phyloP scores from a whole-genome alignment of 2,888 invertebrate genomes.

The Erebia epiphron region DNA sequence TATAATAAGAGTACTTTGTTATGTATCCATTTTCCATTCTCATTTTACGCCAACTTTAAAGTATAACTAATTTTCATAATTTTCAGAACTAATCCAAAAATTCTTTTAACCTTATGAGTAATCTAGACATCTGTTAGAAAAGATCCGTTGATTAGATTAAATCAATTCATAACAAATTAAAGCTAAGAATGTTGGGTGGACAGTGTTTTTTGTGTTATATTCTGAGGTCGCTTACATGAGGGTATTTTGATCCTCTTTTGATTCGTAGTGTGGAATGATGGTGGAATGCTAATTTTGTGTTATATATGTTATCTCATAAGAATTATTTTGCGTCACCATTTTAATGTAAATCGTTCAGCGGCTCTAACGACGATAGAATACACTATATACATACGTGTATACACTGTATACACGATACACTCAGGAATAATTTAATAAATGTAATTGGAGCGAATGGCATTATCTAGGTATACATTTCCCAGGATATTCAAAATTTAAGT shows the following conservation, averaged over 20 bases:
- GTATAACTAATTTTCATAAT: background rate
- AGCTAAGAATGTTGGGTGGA: constrained; percentile 80
- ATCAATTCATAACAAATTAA: constrained; percentile 38
- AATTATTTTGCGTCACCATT: constrained; percentile 1
- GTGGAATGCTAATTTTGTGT: constrained; percentile 12
- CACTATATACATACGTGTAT: too few relatives aligned
- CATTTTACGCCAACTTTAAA: background rate
- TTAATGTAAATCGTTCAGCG: background rate
- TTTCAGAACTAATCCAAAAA: background rate
- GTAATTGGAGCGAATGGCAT: too few relatives aligned
- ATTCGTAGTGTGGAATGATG: background rate
- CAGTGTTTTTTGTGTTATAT: constrained; percentile 60
- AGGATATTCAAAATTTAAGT: background rate
- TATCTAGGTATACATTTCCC: background rate
- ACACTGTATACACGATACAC: too few relatives aligned
- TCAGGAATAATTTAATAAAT: too few relatives aligned
- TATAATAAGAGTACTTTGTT: background rate
- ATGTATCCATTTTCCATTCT: background rate
- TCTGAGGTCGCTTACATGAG: constrained; percentile 55
- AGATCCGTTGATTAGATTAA: constrained; percentile 56
- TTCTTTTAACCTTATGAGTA: background rate
- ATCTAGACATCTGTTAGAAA: constrained; percentile 34
- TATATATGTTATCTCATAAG: constrained; percentile 11
- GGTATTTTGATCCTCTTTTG: constrained; percentile 56
- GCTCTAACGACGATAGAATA: too few relatives aligned